These are phyloP conservation scores for Pipistrellus pipistrellus DNA, from an alignment of 2,797 vertebrate species.

Conservation along the genomic window DNA sequence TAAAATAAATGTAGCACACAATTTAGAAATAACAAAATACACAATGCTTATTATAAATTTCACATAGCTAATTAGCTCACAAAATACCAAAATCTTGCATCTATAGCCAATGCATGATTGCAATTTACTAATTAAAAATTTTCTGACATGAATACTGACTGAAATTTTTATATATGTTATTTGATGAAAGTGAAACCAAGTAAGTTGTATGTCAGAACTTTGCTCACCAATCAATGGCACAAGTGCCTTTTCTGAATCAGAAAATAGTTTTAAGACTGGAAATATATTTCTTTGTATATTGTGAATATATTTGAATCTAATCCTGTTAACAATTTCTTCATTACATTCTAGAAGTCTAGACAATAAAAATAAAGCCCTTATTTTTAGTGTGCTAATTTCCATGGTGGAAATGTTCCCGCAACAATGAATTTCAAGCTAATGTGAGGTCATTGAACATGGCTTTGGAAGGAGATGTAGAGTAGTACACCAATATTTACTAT, in stretches of 20 bases:
- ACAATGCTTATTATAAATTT: not conserved
- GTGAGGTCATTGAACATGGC: not conserved
- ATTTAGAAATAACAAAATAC: not conserved
- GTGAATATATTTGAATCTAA: not conserved
- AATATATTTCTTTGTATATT: not conserved
- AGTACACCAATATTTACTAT: not conserved
- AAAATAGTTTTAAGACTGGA: conserved; percentile 20
- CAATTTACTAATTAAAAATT: not conserved
- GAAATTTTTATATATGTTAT: not conserved
- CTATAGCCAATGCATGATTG: not conserved
- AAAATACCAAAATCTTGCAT: not conserved
- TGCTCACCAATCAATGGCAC: not conserved
- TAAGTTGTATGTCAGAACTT: not conserved
- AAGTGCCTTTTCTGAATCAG: not conserved
- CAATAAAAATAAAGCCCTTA: not conserved
- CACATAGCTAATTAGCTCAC: not conserved
- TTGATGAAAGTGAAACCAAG: not conserved
- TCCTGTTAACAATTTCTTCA: not conserved
- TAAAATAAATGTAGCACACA: not conserved
- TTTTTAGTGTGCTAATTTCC: not conserved
- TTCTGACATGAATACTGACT: not conserved
- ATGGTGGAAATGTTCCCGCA: not conserved
- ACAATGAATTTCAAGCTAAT: not conserved
- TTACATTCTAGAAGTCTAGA: not conserved
- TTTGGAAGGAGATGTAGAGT: not conserved